Evolutionary conservation across 2,888 invertebrate genomes (phyloP), one percentile per base, ranked within the genome.

Genomic region (Iphiclides podalirius): DNA sequence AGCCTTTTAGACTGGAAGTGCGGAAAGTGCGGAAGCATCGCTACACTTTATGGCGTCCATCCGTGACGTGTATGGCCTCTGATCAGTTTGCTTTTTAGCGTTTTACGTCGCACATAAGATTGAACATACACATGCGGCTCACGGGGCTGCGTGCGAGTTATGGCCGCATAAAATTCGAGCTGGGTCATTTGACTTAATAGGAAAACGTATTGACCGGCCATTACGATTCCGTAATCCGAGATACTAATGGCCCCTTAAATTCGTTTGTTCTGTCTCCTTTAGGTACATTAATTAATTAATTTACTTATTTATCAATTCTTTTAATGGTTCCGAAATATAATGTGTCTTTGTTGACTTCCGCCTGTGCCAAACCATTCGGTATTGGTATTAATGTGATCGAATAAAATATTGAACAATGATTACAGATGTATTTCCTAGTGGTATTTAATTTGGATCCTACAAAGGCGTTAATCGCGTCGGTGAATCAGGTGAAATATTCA

Each of bases 161-260:
- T 71, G 55, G 66, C 69, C 67, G 59, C 62, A 76, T 81, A 77
- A 77, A 81, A 82, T 73, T 79, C 57, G 67, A 72, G 65, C 60
- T 61, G 66, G 71, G 54, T 67, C 73, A 75, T 81, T 81, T 73
- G 58, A 73, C 61, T 75, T 75, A 70, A 76, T 79, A 71, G 62
- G 59, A 69, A 70, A 67, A 61, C 63, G 67, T 67, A 66, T 65
- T 58, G 63, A 61, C 55, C 57, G 59, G 56, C 57, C 52, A 58
- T 53, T 60, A 58, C 57, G 59, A 70, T 70, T 71, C 60, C 52
- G 66, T 68, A 66, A 71, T 67, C 67, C 55, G 52, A 61, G 47
- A 60, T 53, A 55, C 61, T 64, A 61, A 61, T 58, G 60, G 58
- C 46, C 40, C 52, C 52, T 31, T 48, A 55, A 61, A 58, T 64